Percentiles rank a stretch among this genome's conserved stretches.
These are phyloP conservation scores for Gymnothorax javanicus DNA, from an alignment of 2,797 vertebrate species.

Conservation along the genomic window DNA sequence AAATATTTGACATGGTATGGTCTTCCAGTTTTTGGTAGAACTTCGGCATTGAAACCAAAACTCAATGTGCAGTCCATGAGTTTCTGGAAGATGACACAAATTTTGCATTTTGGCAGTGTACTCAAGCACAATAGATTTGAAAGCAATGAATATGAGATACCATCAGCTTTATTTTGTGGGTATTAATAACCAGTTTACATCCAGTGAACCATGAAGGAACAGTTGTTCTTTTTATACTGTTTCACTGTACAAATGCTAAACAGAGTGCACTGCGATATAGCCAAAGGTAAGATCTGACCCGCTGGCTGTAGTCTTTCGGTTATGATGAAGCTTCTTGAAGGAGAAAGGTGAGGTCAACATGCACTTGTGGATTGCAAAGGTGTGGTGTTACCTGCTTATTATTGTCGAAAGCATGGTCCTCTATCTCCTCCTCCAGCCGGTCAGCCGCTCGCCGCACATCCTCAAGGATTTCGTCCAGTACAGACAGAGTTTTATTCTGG, in stretches of 20 bases:
- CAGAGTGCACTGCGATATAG: neutral
- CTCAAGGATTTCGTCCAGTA: slow-evolving; percentile 94
- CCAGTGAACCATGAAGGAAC: too few species aligned
- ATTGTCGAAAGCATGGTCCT: slow-evolving; percentile 94
- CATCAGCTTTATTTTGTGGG: too few species aligned
- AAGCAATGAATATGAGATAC: too few species aligned
- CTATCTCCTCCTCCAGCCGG: slow-evolving; percentile 92
- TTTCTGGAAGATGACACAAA: too few species aligned
- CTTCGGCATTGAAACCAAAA: neutral
- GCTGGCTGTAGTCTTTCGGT: neutral
- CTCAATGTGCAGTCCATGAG: too few species aligned
- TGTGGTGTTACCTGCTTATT: slow-evolving; percentile 82
- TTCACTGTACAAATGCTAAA: too few species aligned
- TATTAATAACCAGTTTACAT: too few species aligned
- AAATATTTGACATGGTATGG: neutral
- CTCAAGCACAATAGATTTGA: too few species aligned
- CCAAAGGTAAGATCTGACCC: neutral
- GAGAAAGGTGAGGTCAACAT: neutral
- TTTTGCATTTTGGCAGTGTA: too few species aligned
- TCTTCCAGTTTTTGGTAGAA: neutral
- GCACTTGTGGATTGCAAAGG: slow-evolving; percentile 74
- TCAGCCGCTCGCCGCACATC: slow-evolving; percentile 95
- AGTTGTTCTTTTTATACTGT: too few species aligned
- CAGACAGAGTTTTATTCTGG: slow-evolving; percentile 90
- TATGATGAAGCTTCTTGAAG: too few species aligned